A percentile compares a stretch with the other conserved stretches of the same genome.
These are phyloP conservation scores for Nebria ingens DNA, from an alignment of 1,140 invertebrate genomes.

Conservation along the genomic window DNA sequence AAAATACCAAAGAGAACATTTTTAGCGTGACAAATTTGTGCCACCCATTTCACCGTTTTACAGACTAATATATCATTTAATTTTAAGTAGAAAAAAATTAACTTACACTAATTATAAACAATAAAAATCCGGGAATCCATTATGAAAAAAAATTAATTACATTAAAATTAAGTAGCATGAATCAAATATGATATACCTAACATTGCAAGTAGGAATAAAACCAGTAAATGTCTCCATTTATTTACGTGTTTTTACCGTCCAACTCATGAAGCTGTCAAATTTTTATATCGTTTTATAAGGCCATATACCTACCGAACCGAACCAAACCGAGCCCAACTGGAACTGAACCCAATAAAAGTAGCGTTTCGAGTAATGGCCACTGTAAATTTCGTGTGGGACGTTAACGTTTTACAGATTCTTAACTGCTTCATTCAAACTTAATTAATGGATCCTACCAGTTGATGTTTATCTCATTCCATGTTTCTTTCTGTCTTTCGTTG, in stretches of 20 bases:
- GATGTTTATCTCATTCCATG: slow-evolving; percentile 6
- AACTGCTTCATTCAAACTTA: slow-evolving; percentile 9
- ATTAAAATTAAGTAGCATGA: slow-evolving; percentile 2
- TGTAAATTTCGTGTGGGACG: slow-evolving; percentile 8
- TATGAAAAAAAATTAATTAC: slow-evolving; percentile 1
- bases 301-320: slow-evolving; percentile 3
- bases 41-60: not conserved
- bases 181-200: not conserved
- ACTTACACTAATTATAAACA: not conserved
- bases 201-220: not conserved
- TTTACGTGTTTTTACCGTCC: not conserved
- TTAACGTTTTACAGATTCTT: slow-evolving; percentile 1
- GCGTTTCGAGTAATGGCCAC: slow-evolving; percentile 3
- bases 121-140: not conserved
- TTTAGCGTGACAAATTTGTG: too few species aligned
- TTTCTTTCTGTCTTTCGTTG: slow-evolving; percentile 7
- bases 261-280: slow-evolving; percentile 6
- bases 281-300: slow-evolving; percentile 4
- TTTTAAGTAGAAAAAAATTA: not conserved
- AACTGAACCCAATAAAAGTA: slow-evolving; percentile 3
- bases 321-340: too few species aligned
- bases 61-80: not conserved
- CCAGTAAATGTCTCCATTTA: not conserved
- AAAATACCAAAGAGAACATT: too few species aligned
- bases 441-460: not conserved